Evolutionary conservation across 2,113 vertebrate species (phyloP).

Genomic region (Corapipo altera): DNA sequence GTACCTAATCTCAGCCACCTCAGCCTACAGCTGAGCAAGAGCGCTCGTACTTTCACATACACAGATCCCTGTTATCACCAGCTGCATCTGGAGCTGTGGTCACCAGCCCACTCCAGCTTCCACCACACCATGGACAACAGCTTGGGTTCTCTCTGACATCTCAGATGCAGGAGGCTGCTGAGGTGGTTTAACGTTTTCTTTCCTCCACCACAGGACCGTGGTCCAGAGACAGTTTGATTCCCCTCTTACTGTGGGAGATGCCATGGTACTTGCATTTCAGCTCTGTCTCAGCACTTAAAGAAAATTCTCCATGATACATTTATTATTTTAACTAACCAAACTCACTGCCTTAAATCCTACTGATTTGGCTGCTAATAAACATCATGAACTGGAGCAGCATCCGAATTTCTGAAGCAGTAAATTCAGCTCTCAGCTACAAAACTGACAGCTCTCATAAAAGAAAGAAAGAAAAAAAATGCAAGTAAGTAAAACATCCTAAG

Average conservation of each 20-base stretch:
- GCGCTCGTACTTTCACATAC: rapidly evolving
- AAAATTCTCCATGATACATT: neutral
- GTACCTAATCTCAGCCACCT: neutral
- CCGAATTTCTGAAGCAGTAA: constrained; percentile 35
- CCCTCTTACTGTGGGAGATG: neutral
- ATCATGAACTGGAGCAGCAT: constrained; percentile 1
- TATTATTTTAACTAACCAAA: constrained; percentile 12
- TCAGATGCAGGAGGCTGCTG: neutral
- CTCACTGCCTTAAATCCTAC: constrained; percentile 1
- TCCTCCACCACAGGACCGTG: rapidly evolving
- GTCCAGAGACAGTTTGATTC: neutral
- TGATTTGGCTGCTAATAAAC: constrained; percentile 44
- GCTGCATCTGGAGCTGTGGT: neutral
- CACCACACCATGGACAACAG: neutral
- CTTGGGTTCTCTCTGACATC: neutral
- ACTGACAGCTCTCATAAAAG: constrained; percentile 52
- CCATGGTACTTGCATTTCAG: neutral
- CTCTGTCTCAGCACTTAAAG: neutral
- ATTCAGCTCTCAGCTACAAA: constrained; percentile 31
- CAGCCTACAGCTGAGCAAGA: neutral
- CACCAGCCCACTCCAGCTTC: neutral
- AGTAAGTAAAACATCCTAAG: constrained; percentile 62
- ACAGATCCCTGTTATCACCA: neutral
- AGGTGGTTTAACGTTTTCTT: neutral
- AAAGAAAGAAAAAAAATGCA: constrained; percentile 8